These are phyloP conservation scores for Trissoscelio sp. DNA, from an alignment of 2,888 invertebrate genomes.

Conservation along the genomic window DNA sequence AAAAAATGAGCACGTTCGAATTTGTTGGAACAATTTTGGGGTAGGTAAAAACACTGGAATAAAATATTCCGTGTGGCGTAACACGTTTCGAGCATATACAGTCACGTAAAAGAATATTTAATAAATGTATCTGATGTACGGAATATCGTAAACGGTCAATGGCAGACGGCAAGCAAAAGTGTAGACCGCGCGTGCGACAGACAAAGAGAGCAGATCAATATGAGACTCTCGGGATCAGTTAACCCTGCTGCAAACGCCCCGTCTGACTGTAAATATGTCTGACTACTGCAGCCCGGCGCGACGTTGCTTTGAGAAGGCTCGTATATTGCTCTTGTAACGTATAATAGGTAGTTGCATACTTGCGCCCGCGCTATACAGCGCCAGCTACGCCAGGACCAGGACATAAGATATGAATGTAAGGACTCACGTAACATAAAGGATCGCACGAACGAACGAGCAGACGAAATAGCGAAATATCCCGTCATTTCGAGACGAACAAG, in stretches of 20 bases:
- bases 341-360: constrained; percentile 62
- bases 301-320: constrained; percentile 55
- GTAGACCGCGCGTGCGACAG: constrained; percentile 30
- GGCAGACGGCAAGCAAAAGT: constrained; percentile 31
- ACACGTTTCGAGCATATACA: constrained; percentile 10
- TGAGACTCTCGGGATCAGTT: constrained; percentile 65
- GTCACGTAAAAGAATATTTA: constrained; percentile 39
- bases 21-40: not conserved
- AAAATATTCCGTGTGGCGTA: not conserved
- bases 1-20: not conserved
- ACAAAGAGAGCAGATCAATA: constrained; percentile 66
- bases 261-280: constrained; percentile 68
- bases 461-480: constrained; percentile 44
- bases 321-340: constrained; percentile 59
- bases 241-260: constrained; percentile 48
- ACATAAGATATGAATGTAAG: constrained; percentile 62
- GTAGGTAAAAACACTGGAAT: too few relatives aligned
- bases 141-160: constrained; percentile 48
- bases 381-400: constrained; percentile 15
- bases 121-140: constrained; percentile 44
- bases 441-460: constrained; percentile 34
- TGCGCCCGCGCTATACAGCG: constrained; percentile 14
- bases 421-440: constrained; percentile 53
- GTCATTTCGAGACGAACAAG: constrained; percentile 42
- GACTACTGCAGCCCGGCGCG: constrained; percentile 54